These are phyloP conservation scores for Sitophilus oryzae DNA, from an alignment of 1,140 invertebrate genomes.

Conservation along the genomic window DNA sequence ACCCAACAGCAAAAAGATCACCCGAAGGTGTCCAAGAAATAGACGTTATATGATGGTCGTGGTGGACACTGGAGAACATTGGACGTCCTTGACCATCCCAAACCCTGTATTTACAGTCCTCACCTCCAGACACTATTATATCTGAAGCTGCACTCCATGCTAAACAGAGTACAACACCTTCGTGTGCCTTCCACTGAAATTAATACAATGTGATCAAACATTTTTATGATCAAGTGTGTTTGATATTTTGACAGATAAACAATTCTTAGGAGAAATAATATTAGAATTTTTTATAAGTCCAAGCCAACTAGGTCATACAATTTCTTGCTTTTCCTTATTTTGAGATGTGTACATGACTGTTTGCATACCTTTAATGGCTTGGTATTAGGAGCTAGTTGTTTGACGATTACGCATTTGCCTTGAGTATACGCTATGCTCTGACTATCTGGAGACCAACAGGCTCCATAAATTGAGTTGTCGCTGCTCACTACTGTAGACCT, in stretches of 20 bases:
- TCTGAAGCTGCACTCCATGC: slow-evolving; percentile 86
- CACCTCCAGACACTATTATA: slow-evolving; percentile 86
- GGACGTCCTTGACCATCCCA: slow-evolving; percentile 89
- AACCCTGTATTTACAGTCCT: slow-evolving; percentile 92
- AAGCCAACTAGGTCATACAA: too few species aligned
- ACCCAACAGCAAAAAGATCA: slow-evolving; percentile 86
- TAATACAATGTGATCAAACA: neutral
- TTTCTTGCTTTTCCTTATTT: too few species aligned
- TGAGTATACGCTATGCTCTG: slow-evolving; percentile 79
- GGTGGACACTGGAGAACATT: slow-evolving; percentile 73
- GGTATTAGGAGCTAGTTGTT: slow-evolving; percentile 82
- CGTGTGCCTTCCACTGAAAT: slow-evolving; percentile 94
- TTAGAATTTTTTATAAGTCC: too few species aligned
- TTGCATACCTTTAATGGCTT: slow-evolving; percentile 71
- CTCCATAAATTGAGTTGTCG: slow-evolving; percentile 70
- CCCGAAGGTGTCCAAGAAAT: slow-evolving; percentile 87
- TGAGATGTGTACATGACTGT: too few species aligned
- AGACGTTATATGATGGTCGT: slow-evolving; percentile 88
- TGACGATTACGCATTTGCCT: slow-evolving; percentile 78
- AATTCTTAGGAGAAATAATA: too few species aligned
- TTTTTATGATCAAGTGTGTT: too few species aligned
- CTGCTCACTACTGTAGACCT: slow-evolving; percentile 83
- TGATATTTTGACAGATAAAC: too few species aligned
- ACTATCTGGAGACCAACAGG: slow-evolving; percentile 83
- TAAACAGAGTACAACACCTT: slow-evolving; percentile 80